A percentile compares a stretch with the other conserved stretches of the same genome.
Conservation (phyloP, 2,888 invertebrate genomes). For the Phyto melanocephala region DNA sequence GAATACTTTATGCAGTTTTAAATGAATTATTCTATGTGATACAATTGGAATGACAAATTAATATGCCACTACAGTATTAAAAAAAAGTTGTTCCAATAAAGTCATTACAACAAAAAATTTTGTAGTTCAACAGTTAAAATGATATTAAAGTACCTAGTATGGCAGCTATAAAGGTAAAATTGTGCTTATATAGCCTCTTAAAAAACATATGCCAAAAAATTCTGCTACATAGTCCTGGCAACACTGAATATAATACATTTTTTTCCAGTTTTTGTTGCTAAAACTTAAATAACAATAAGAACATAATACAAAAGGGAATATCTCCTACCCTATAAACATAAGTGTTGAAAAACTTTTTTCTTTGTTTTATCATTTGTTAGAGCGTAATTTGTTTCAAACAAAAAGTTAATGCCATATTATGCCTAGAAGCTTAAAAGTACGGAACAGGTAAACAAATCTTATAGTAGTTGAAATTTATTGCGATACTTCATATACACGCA, state of each 20-base stretch:
- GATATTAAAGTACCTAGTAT: too few relatives aligned
- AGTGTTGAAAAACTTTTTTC: not conserved
- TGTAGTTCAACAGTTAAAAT: too few relatives aligned
- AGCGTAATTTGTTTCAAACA: not conserved
- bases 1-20: too few relatives aligned
- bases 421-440: not conserved
- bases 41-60: too few relatives aligned
- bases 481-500: conserved; percentile 52
- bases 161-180: too few relatives aligned
- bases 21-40: too few relatives aligned
- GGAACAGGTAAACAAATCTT: conserved; percentile 15
- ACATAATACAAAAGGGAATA: not conserved
- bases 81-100: too few relatives aligned
- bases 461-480: conserved; percentile 38
- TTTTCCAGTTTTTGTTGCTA: not conserved
- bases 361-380: conserved; percentile 7
- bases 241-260: not conserved
- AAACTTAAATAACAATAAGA: not conserved
- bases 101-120: too few relatives aligned
- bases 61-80: too few relatives aligned
- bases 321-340: not conserved
- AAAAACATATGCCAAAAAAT: too few relatives aligned
- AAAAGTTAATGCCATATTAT: not conserved
- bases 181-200: too few relatives aligned
- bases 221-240: too few relatives aligned